Evolutionary conservation across 2,797 vertebrate species (phyloP).

Genomic region (Mormyrus proboscirostris): DNA sequence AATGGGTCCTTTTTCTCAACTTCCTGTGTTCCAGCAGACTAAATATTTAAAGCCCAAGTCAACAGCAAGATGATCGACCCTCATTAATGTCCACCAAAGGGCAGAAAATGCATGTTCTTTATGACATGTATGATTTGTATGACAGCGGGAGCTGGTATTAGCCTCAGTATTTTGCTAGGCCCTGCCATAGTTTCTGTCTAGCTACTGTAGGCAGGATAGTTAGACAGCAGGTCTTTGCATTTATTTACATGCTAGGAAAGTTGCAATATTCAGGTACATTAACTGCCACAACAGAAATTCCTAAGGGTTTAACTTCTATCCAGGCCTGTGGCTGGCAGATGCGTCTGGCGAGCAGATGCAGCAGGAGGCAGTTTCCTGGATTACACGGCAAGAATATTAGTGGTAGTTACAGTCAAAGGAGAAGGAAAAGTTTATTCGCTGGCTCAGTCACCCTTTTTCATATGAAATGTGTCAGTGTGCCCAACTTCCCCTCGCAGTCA

Average conservation of each 20-base stretch:
- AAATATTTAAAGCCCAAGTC: conserved; percentile 24
- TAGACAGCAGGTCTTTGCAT: not conserved
- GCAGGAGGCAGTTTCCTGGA: not conserved
- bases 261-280: not conserved
- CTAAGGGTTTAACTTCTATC: not conserved
- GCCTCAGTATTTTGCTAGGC: not conserved
- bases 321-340: not conserved
- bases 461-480: not conserved
- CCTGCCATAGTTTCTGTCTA: not conserved
- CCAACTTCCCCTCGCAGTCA: not conserved
- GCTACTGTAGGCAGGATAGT: not conserved
- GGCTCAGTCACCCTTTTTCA: conserved; percentile 5
- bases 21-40: conserved; percentile 23
- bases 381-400: conserved; percentile 6
- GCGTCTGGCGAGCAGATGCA: conserved; percentile 15
- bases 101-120: not conserved
- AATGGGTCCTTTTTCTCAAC: conserved; percentile 42
- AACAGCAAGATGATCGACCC: conserved; percentile 15
- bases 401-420: conserved; percentile 17
- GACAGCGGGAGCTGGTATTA: not conserved
- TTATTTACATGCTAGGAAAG: not conserved
- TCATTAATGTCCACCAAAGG: not conserved
- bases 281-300: not conserved
- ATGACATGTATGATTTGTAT: not conserved
- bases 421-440: conserved; percentile 24